Base-by-base conservation (phyloP, 2,113 vertebrate genomes). In the Bos indicus region DNA sequence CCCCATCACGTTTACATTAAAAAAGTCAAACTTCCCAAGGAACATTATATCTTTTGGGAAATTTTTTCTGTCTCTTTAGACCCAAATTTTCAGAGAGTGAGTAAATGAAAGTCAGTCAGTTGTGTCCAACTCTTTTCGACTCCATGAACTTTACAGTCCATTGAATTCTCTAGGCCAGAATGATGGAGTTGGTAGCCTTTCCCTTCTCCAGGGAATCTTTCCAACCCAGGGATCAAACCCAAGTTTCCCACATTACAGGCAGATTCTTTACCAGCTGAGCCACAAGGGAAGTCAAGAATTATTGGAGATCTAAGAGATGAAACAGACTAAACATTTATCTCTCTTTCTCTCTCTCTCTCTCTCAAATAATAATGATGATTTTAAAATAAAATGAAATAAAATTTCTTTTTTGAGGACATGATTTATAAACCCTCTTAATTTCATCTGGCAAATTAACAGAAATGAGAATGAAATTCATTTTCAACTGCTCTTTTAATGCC, bases 331-430 rank as follows among this genome's bases (percentile, higher is more conserved):
- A 8, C 36, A 36, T 36, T 19, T 21, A 7, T 46, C 64, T 81
- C 6, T 62, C 14, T 26, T 77, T 6, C 67, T 74, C 64, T 74
- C 26, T 59, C 17, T 71, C n/a, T 52, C 19, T 52, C 19, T 95
- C n/a, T 78, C 11, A 87, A 90, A 57, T 36, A 88, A 88, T 82
- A 87, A 57, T 85, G 52, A 74, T 40, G 7, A 59, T 54, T 77
- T 67, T 71, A 94, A 97, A 95, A 85, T 59, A 21, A 95, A 97
- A 91, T n/a, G 9, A 94, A 15, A 13, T 23, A 62, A 85, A 40
- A 26, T 60, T 36, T 16, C 48, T 78, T 94, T 95, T 86, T 43
- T 16, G 87, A n/a, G 8, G 19, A 64, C 6, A 67, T 71, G 16
- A 60, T 28, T 84, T 90, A 54, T 14, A 67, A 92, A 88, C 16